These are phyloP conservation scores for Ypsolopha scabrella DNA, from an alignment of 2,888 invertebrate species.

Conservation along the genomic window DNA sequence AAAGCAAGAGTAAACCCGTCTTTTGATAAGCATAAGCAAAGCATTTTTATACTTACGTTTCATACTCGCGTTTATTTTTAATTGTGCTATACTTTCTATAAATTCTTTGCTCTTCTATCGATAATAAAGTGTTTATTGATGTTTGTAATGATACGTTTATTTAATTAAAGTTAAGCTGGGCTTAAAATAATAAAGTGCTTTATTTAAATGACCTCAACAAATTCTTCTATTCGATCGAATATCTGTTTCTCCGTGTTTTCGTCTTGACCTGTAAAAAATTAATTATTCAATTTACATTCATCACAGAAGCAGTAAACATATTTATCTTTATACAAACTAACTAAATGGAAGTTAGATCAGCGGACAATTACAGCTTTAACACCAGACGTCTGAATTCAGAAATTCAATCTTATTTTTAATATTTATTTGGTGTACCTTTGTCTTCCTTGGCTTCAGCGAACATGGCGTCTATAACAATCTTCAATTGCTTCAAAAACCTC, in stretches of 20 bases:
- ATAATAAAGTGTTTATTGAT: constrained; percentile 39
- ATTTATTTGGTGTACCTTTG: constrained; percentile 9
- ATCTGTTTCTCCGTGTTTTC: constrained; percentile 12
- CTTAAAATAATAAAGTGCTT: background rate
- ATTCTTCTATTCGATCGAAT: constrained; percentile 47
- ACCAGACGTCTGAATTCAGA: too few species aligned
- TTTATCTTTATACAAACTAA: too few species aligned
- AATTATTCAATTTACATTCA: background rate
- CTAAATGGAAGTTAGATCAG: too few species aligned
- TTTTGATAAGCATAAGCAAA: constrained; percentile 4
- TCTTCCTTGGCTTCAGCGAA: constrained; percentile 23
- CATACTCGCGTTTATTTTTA: constrained; percentile 3
- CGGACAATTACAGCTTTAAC: background rate
- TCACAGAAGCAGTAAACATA: too few species aligned
- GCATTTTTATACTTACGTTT: constrained; percentile 11
- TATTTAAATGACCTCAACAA: constrained; percentile 49
- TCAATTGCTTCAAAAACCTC: constrained; percentile 50
- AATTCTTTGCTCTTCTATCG: constrained; percentile 7
- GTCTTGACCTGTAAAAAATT: constrained; percentile 6
- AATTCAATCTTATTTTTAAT: constrained; percentile 8
- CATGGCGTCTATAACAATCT: constrained; percentile 42
- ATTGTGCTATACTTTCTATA: constrained; percentile 6
- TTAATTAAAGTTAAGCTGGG: constrained; percentile 10
- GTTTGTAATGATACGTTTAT: constrained; percentile 34
- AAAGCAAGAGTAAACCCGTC: too few species aligned